Conservation (phyloP, 2,113 vertebrate species). For the Sus scrofa region T2T-Sscrofa CM000829.6:34832501-34833000, state of each 20-base stretch:
- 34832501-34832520: too few relatives aligned
- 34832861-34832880: neutral
- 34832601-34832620: neutral
- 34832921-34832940: conserved; percentile 7
- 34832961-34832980: neutral
- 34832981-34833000: neutral
- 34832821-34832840: conserved; percentile 37
- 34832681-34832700: neutral
- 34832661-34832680: neutral
- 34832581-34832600: neutral
- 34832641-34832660: neutral
- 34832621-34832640: conserved; percentile 11
- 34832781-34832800: neutral
- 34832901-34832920: neutral
- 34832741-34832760: neutral
- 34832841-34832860: conserved; percentile 12
- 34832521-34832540: too few relatives aligned
- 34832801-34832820: neutral
- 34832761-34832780: neutral
- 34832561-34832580: too few relatives aligned
- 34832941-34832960: neutral
- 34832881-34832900: neutral
- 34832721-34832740: neutral
- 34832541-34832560: too few relatives aligned
- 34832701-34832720: neutral